A percentile compares a stretch with the other conserved stretches of the same genome.
phyloP scores from a whole-genome alignment of 1,140 invertebrate genomes.

The Trichonephila clavipes region DNA sequence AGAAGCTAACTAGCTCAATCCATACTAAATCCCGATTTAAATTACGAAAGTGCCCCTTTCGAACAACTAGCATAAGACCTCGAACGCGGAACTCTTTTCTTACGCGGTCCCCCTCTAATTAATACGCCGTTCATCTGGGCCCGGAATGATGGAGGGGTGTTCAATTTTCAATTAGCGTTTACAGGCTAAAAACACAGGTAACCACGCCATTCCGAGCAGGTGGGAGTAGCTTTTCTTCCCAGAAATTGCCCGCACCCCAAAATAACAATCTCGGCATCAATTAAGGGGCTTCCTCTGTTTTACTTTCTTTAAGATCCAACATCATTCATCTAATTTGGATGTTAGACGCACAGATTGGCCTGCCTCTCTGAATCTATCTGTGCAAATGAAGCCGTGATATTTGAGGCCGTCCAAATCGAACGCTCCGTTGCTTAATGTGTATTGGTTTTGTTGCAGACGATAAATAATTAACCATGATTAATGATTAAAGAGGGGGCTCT shows the following conservation, averaged over 20 bases:
- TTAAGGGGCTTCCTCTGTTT: constrained; percentile 33
- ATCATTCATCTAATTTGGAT: constrained; percentile 69
- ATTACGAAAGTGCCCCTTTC: too few relatives aligned
- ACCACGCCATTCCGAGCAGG: constrained; percentile 51
- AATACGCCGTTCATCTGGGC: constrained; percentile 52
- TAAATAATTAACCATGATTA: constrained; percentile 67
- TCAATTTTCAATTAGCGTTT: constrained; percentile 76
- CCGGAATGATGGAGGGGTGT: constrained; percentile 28
- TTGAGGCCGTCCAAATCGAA: constrained; percentile 46
- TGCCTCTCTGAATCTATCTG: constrained; percentile 36
- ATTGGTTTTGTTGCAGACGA: constrained; percentile 63
- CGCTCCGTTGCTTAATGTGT: constrained; percentile 37
- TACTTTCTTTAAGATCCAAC: constrained; percentile 45
- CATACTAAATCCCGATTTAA: too few relatives aligned
- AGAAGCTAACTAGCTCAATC: too few relatives aligned
- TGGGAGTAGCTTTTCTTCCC: constrained; percentile 71
- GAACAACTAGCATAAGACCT: too few relatives aligned
- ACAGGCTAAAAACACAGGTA: constrained; percentile 68
- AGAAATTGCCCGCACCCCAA: constrained; percentile 55
- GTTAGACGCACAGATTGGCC: constrained; percentile 1
- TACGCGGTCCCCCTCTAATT: constrained; percentile 70
- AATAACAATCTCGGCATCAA: constrained; percentile 75
- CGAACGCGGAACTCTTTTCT: constrained; percentile 51
- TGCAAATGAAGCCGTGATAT: constrained; percentile 72
- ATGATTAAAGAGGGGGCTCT: not conserved